Evolutionary conservation across 2,113 vertebrate species (phyloP), one percentile per base, ranked within the genome.

Genomic region (Cephalopterus ornatus): DNA sequence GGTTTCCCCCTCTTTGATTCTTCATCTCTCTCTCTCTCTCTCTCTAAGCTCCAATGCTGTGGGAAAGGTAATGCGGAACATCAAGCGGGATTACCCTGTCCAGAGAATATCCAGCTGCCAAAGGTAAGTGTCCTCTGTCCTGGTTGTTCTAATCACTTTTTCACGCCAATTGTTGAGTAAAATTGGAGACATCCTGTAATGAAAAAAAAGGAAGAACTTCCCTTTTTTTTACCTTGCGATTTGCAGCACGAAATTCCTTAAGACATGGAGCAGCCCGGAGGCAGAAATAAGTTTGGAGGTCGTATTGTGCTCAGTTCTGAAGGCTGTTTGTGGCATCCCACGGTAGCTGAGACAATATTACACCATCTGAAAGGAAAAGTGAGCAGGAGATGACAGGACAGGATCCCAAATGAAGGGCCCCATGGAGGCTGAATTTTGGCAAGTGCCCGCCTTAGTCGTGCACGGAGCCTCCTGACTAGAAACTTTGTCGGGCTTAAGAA

Each of bases 21-120:
- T 94, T 71, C 52, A 11, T 59, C 3, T 68, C 11, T 47, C 46
- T 47, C 47, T 47, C 67, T 92, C 94, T 93, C 89, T 88, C 37
- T 73, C 75, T 13, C 92, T 55, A 92, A 98, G 98, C 97, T 98
- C 89, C 97, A 98, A 41, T 98, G 98, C 94, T 98, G 98, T 95
- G 98, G 98, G 65, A 98, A 97, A 96, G 97, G 52, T 46, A 82
- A 91, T 23, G 97, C 39, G 47, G 96, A 97, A n/a, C 90, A 96
- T n/a, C 95, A 79, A 75, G 84, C 75, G 4, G 97, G 88, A 71
- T 83, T 97, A 61, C 97, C 98, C 2, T 98, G 98, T 50, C 98
- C 98, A 75, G 98, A 98, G 95, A 98, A 97, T 24, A 95, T 98
- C 50, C 96, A 95, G 42, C 61, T 73, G 77, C 97, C 97, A 94